Base-by-base conservation (phyloP, 2,113 vertebrate species). In the Pseudorectes ferrugineus region DNA sequence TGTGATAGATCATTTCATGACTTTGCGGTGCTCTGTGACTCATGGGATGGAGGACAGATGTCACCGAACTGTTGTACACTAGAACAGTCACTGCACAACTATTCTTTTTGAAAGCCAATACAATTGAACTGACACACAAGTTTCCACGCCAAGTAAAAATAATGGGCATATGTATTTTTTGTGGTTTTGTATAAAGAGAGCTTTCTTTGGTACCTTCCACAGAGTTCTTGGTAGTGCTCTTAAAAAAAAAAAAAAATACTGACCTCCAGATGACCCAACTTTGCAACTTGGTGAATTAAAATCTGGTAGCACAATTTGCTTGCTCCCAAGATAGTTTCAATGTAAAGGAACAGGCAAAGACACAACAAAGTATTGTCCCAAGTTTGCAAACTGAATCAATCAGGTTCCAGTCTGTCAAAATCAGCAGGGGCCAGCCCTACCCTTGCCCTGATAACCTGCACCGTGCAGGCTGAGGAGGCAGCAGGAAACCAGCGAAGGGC, bases 21-120 rank as follows among this genome's bases (percentile, higher is more conserved):
- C 65, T 71, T 35, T 51, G 42, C 0, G 1, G 25, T 73, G 55
- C 72, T 88, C 66, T 0, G 0, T 1, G 0, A 16, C 70, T 89
- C 54, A 63, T 29, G 23, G 75, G 40, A 80, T 19, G 25, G 38
- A 94, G 75, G 75, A 58, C 22, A 51, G 90, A 76, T 85, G 78
- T 63, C 78, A 80, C 46, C 23, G 36, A 61, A 70, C 36, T 57
- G 29, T n/a, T 68, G 57, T 38, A 49, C 70, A 70, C 38, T 45
- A 25, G 26, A 77, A 36, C 52, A 85, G 77, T 49, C 54, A 35
- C 48, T 31, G 38, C 3, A 2, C 28, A 83, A 13, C 1, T 1
- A 36, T 51, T 74, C 71, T 38, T 72, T 51, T 4, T 54, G 67
- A 89, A 76, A 89, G 36, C 21, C 52, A 74, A 1, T 71, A 42